Percentiles rank a stretch among this genome's conserved stretches.
Conservation (phyloP, 2,113 vertebrate genomes). For the Cepphus grylle region DNA sequence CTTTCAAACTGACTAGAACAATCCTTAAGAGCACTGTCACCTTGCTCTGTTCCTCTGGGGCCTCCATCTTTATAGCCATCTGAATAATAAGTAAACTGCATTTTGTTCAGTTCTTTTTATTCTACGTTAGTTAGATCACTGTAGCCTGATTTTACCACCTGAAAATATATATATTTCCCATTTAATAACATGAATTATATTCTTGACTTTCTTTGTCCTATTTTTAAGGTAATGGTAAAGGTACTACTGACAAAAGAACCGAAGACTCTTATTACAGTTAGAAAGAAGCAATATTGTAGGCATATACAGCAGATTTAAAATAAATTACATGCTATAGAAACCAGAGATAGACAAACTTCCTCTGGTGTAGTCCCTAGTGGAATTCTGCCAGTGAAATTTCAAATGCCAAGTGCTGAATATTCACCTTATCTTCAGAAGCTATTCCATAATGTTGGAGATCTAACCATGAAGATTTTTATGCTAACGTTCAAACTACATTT, state of each 20-base stretch:
- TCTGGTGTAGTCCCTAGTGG: neutral
- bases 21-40: neutral
- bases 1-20: neutral
- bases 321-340: conserved; percentile 43
- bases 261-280: neutral
- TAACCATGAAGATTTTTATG: neutral
- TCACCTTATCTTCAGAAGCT: conserved; percentile 17
- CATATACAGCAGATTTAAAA: conserved; percentile 24
- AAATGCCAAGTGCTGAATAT: conserved; percentile 6
- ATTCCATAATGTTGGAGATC: neutral
- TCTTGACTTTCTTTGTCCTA: neutral
- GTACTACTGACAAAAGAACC: conserved; percentile 13
- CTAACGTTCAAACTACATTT: neutral
- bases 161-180: neutral
- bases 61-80: neutral
- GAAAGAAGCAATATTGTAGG: neutral
- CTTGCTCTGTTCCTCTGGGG: neutral
- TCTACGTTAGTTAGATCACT: neutral
- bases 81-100: neutral
- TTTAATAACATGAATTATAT: neutral
- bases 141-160: neutral
- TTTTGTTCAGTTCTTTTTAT: neutral
- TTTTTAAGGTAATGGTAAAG: neutral
- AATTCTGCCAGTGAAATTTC: conserved; percentile 27
- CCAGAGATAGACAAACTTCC: conserved; percentile 41